phyloP scores from a whole-genome alignment of 2,113 vertebrate species.

The Orycteropus afer region DNA sequence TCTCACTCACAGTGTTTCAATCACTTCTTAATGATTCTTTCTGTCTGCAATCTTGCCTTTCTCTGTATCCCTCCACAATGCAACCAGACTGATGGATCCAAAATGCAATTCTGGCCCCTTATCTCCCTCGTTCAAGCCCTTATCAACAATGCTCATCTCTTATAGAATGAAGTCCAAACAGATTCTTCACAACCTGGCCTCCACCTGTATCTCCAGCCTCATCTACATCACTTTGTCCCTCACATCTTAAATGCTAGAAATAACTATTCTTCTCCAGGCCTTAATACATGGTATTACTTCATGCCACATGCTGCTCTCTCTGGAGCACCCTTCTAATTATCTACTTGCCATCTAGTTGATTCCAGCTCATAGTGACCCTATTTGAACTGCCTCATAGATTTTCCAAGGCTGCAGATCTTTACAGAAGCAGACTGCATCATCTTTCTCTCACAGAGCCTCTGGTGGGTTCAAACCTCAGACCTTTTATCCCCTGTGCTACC shows the following conservation, averaged over 20 bases:
- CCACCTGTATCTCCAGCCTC: not conserved
- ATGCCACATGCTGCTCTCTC: not conserved
- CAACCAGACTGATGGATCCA: not conserved
- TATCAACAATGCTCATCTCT: not conserved
- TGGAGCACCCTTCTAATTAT: not conserved
- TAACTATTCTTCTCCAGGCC: not conserved
- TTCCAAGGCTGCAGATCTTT: no score
- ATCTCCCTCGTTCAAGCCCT: not conserved
- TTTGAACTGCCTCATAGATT: no score
- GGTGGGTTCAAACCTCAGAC: no score
- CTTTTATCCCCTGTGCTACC: no score
- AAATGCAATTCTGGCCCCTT: not conserved
- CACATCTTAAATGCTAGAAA: not conserved
- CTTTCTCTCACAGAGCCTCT: no score
- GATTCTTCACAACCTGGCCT: not conserved
- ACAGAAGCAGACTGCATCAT: no score
- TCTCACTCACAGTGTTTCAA: not conserved
- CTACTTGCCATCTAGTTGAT: no score
- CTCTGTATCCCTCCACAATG: not conserved
- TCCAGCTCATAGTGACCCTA: no score
- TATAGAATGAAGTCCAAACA: not conserved
- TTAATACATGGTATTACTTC: not conserved
- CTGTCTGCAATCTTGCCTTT: not conserved
- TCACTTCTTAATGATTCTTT: not conserved
- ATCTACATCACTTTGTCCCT: not conserved